Evolutionary conservation across 2,797 vertebrate species (phyloP).

Genomic region (Mastacembelus armatus): DNA sequence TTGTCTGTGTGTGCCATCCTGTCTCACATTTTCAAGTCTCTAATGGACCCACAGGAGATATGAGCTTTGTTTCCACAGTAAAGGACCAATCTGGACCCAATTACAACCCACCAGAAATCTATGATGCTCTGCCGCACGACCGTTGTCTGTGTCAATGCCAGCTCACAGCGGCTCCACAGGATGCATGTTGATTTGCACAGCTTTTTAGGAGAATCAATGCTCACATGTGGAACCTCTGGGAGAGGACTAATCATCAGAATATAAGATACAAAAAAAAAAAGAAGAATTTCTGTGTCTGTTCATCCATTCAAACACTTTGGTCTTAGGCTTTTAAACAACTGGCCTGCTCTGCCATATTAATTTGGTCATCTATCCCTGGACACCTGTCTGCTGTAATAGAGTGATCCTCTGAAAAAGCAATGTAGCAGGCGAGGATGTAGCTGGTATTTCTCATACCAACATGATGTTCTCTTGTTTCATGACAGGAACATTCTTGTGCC

Average conservation of each 20-base stretch:
- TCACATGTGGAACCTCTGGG: slow-evolving; percentile 50
- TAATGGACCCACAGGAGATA: slow-evolving; percentile 54
- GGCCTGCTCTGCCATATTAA: slow-evolving; percentile 46
- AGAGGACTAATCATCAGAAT: slow-evolving; percentile 51
- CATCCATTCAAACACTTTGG: slow-evolving; percentile 38
- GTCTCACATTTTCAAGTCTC: slow-evolving; percentile 50
- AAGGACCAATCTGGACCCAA: slow-evolving; percentile 49
- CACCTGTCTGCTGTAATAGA: slow-evolving; percentile 34
- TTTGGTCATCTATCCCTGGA: slow-evolving; percentile 47
- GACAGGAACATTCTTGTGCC: neutral
- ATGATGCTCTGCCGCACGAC: slow-evolving; percentile 44
- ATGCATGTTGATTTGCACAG: slow-evolving; percentile 51
- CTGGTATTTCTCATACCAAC: slow-evolving; percentile 21
- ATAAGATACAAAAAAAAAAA: slow-evolving; percentile 59
- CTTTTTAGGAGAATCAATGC: slow-evolving; percentile 59
- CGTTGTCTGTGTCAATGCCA: slow-evolving; percentile 49
- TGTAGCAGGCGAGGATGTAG: slow-evolving; percentile 9
- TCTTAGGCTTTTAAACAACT: slow-evolving; percentile 56
- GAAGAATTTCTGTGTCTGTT: slow-evolving; percentile 57
- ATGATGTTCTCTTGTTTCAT: slow-evolving; percentile 21
- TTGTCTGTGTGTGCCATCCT: slow-evolving; percentile 41
- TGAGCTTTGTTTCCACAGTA: slow-evolving; percentile 36
- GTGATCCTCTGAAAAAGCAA: slow-evolving; percentile 30
- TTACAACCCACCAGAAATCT: slow-evolving; percentile 54
- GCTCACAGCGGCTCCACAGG: slow-evolving; percentile 26